Conservation (phyloP, 2,797 vertebrate species). For the Eutrigla gurnardus region DNA sequence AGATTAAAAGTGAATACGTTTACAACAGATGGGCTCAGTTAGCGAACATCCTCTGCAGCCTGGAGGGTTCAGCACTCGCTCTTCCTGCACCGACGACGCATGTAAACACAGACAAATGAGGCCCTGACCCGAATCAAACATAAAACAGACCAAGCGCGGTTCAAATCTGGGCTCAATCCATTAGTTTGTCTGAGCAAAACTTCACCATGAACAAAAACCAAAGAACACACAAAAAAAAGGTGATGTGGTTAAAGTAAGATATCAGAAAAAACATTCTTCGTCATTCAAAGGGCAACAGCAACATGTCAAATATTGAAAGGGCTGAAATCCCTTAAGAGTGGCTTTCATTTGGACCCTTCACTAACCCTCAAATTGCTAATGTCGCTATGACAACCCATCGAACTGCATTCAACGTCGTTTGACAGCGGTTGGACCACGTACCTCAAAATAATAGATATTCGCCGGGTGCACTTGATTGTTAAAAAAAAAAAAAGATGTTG, state of each 20-base stretch:
- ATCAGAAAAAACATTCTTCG: background rate
- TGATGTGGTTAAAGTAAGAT: background rate
- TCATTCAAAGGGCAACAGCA: background rate
- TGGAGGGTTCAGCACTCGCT: slow-evolving; percentile 51
- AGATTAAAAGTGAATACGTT: slow-evolving; percentile 29
- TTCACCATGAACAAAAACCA: slow-evolving; percentile 1
- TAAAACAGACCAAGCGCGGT: slow-evolving; percentile 37
- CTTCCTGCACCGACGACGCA: slow-evolving; percentile 57
- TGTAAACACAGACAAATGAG: slow-evolving; percentile 65
- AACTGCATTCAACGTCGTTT: slow-evolving; percentile 9
- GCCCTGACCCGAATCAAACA: slow-evolving; percentile 40
- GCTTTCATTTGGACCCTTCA: slow-evolving; percentile 30
- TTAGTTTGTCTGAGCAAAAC: slow-evolving; percentile 7
- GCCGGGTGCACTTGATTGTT: slow-evolving; percentile 2
- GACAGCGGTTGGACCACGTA: slow-evolving; percentile 16
- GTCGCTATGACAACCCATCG: slow-evolving; percentile 37
- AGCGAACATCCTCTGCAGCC: slow-evolving; percentile 65
- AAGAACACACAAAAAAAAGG: background rate
- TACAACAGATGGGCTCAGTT: slow-evolving; percentile 64
- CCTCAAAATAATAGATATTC: background rate
- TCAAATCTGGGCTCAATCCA: slow-evolving; percentile 23
- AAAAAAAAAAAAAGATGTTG: slow-evolving; percentile 17
- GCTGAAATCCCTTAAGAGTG: slow-evolving; percentile 5
- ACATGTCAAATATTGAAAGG: slow-evolving; percentile 5
- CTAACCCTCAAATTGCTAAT: slow-evolving; percentile 23